Base-by-base conservation (phyloP, 2,797 vertebrate species). In the Ambastaia sidthimunki region DNA sequence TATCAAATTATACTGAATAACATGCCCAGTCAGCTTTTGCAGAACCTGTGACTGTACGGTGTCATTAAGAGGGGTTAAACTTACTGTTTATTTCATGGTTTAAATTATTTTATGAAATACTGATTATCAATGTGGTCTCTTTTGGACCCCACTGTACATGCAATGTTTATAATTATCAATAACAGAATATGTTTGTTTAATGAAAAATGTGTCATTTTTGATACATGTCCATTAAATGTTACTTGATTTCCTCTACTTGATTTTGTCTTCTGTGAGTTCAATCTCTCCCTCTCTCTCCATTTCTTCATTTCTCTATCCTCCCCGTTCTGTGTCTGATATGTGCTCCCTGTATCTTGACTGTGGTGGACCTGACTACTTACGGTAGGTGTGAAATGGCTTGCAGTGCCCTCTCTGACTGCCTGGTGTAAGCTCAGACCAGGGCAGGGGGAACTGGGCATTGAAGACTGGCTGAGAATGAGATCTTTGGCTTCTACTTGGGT, bases 381-480 rank as follows among this genome's bases (percentile, higher is more conserved):
- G 95, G 96, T 97, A 96, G 94, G 96, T 96, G 90, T 92, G 92
- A 91, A 31, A 81, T 88, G 89, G 90, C 52, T 86, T 93, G 85
- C 82, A 89, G 92, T 86, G 62, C 90, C 91, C 90, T 90, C 90
- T 90, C 92, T 92, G 92, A 91, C 90, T 83, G 86, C 89, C 90
- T 90, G 90, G 88, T 88, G 90, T 93, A 93, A 93, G 93, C 90
- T 82, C 88, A 92, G 90, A 89, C 89, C 89, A 90, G 87, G 85
- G 88, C 82, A 62, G 86, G 85, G 87, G 78, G 44, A 78, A 60
- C 44, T 80, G 60, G 78, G 79, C 89, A 88, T 88, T 90, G 85
- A 89, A 74, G 84, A 78, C 88, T 91, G 89, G 90, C 90, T 93
- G 92, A 90, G 84, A 89, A 92, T 92, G 91, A 91, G 87, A 90